Conservation (phyloP, 2,797 vertebrate genomes). For the Channallabes apus region DNA sequence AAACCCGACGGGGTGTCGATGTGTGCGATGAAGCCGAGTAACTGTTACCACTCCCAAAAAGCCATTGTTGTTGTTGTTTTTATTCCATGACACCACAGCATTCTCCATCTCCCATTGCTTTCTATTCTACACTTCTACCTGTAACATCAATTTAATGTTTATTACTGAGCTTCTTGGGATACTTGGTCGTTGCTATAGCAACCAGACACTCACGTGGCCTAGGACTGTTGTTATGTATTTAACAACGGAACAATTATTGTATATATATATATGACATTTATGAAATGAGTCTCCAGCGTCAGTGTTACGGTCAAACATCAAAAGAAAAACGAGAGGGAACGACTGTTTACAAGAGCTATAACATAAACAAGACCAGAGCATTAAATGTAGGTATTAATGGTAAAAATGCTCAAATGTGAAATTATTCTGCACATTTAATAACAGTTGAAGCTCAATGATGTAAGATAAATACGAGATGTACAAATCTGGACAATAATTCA, state of each 20-base stretch:
- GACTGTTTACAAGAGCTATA: not conserved
- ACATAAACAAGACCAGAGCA: not conserved
- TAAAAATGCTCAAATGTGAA: not conserved
- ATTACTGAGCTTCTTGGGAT: not conserved
- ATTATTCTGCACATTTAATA: not conserved
- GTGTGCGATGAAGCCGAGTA: conserved; percentile 5
- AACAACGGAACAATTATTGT: not conserved
- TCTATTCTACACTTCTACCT: not conserved
- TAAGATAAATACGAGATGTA: not conserved
- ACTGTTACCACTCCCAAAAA: not conserved
- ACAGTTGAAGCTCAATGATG: not conserved
- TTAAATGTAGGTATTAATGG: not conserved
- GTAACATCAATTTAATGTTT: not conserved
- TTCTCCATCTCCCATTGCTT: not conserved
- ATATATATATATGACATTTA: not conserved
- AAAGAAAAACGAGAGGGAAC: too few relatives aligned
- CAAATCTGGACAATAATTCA: not conserved
- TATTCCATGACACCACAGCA: not conserved
- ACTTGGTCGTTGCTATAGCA: not conserved
- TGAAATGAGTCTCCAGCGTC: not conserved
- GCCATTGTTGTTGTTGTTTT: not conserved
- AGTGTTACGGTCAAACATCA: not conserved
- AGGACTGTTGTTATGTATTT: not conserved
- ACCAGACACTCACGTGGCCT: not conserved
- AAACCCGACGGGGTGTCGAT: conserved; percentile 27